Evolutionary conservation across 2,113 vertebrate species (phyloP).

Genomic region (Phyllostomus discolor): DNA sequence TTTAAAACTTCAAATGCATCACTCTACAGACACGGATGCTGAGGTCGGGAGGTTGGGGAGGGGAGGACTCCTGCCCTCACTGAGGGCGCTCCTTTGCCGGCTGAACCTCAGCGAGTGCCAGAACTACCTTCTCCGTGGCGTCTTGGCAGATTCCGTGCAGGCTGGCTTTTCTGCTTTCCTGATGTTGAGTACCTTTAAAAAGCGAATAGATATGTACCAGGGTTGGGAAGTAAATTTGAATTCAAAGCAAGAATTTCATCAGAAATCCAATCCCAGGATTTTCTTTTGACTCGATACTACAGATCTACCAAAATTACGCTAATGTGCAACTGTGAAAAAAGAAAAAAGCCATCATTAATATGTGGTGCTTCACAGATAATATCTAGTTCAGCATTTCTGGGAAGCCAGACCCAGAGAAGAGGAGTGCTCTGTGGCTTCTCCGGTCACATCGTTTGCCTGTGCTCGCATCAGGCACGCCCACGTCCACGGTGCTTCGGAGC

Average conservation of each 20-base stretch:
- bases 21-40: not conserved
- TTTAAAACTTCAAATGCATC: not conserved
- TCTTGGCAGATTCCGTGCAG: not conserved
- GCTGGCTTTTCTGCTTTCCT: conserved; percentile 5
- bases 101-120: too few relatives aligned
- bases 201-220: not conserved
- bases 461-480: not conserved
- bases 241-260: conserved; percentile 55
- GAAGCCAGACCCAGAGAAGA: not conserved
- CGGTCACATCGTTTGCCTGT: not conserved
- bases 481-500: not conserved
- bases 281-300: conserved; percentile 36
- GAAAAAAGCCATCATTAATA: not conserved
- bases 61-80: too few relatives aligned
- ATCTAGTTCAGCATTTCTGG: conserved; percentile 25
- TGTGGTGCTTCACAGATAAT: conserved; percentile 10
- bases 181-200: conserved; percentile 1
- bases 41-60: too few relatives aligned
- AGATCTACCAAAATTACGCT: conserved; percentile 34
- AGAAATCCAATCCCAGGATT: conserved; percentile 49
- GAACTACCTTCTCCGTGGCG: not conserved
- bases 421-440: not conserved
- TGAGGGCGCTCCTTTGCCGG: not conserved
- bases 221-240: conserved; percentile 15
- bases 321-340: conserved; percentile 45